phyloP scores from a whole-genome alignment of 1,140 invertebrate genomes.

The Drosophila dunni region DNA sequence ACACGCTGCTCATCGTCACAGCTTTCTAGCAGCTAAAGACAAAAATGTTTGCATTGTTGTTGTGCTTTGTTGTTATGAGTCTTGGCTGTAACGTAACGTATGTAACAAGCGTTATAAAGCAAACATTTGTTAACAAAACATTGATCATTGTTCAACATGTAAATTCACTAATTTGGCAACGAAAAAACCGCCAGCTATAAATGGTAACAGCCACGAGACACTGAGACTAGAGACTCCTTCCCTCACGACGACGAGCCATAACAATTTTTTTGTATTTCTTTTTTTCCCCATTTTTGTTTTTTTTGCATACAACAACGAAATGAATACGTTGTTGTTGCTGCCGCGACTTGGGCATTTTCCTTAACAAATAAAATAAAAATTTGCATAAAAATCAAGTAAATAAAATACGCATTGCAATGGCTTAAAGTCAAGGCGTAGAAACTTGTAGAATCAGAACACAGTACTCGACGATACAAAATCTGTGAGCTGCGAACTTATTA shows the following conservation, averaged over 20 bases:
- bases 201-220: constrained; percentile 70
- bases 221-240: constrained; percentile 43
- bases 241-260: constrained; percentile 62
- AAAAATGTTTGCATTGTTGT: constrained; percentile 65
- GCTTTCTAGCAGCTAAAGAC: constrained; percentile 13
- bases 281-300: constrained; percentile 14
- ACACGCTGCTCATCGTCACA: constrained; percentile 31
- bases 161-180: constrained; percentile 83
- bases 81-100: constrained; percentile 21
- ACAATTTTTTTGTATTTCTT: constrained; percentile 62
- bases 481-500: constrained; percentile 79
- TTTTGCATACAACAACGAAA: constrained; percentile 73
- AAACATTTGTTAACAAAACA: constrained; percentile 83
- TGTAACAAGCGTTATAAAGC: constrained; percentile 61
- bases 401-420: constrained; percentile 68
- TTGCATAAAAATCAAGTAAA: constrained; percentile 81
- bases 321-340: constrained; percentile 66
- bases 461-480: constrained; percentile 38
- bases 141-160: constrained; percentile 83
- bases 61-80: constrained; percentile 46
- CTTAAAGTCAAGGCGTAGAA: constrained; percentile 24
- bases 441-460: constrained; percentile 37
- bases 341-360: constrained; percentile 40
- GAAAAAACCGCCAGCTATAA: constrained; percentile 74
- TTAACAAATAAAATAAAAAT: constrained; percentile 74